Evolutionary conservation across 2,113 vertebrate species (phyloP), one percentile per base, ranked within the genome.

Genomic region (Nymphicus hollandicus): DNA sequence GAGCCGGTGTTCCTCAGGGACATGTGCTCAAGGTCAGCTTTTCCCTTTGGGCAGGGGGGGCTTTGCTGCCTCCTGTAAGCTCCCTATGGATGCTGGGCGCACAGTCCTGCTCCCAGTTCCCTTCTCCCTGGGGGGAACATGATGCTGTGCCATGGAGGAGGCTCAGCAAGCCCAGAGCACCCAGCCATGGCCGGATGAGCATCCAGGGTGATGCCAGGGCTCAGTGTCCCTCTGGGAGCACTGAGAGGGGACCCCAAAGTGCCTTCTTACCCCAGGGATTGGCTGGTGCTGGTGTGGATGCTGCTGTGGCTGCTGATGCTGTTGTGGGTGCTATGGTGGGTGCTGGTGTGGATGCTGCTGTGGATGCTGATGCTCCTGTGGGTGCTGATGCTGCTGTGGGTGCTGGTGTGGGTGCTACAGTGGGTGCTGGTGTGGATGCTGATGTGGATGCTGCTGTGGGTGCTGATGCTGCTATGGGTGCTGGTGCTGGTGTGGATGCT

Each of bases 151-250:
- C 55, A 56, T 0, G 50, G 23, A 71, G 49, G 49, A 44, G 33
- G 50, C 58, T 39, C 66, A 46, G 50, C 13, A 4, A 25, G 24
- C 2, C 33, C 58, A n/a, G 64, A 25, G 43, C 80, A 56, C 6
- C 39, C 52, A 29, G 15, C 1, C 1, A 11, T 33, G 3, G 2
- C 35, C 1, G 46, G 52, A 35, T 1, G 17, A 66, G 20, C 1
- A 1, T 4, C 46, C 1, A 2, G 37, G 41, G 25, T 11, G 69
- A 16, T 43, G 33, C 46, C 0, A 6, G 19, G 53, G 52, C 44
- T 73, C 28, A 5, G n/a, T 4, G 11, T 37, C 28, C 64, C 29
- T 64, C 60, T 37, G 46, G 13, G 55, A 39, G 22, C 11, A 14
- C 1, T 6, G 4, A 49, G 27, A 0, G 7, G 17, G 23, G 46